These are phyloP conservation scores for Bradypus variegatus DNA, from an alignment of 2,797 vertebrate species.

Conservation along the genomic window DNA sequence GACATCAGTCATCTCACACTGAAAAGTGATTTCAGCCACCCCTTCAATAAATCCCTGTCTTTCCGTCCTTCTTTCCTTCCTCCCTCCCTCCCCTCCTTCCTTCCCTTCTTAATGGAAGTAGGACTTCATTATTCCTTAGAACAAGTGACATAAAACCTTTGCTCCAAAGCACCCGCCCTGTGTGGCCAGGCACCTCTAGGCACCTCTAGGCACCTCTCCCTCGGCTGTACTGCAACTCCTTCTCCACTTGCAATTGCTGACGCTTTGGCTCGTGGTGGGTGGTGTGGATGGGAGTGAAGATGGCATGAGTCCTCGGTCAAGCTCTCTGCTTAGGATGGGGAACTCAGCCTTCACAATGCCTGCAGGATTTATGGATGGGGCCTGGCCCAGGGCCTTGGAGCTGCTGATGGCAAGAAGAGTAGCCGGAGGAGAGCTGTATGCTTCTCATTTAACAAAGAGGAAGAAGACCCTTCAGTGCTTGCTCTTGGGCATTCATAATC, in stretches of 20 bases:
- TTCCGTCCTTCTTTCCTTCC: rapidly evolving
- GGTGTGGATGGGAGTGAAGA: not conserved
- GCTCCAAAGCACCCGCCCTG: rapidly evolving
- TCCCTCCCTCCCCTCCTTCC: not conserved
- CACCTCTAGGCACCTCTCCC: not conserved
- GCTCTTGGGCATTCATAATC: not conserved
- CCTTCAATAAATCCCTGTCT: not conserved
- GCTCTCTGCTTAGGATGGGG: rapidly evolving
- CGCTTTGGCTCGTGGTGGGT: not conserved
- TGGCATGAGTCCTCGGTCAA: not conserved
- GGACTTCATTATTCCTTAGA: not conserved
- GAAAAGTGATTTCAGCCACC: not conserved
- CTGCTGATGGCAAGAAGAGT: rapidly evolving
- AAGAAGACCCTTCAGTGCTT: not conserved
- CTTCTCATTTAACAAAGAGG: not conserved
- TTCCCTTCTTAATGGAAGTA: not conserved
- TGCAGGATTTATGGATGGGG: not conserved
- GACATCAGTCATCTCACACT: not conserved
- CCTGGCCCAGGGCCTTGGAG: rapidly evolving
- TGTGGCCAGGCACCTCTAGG: not conserved
- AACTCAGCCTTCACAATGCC: not conserved
- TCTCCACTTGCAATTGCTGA: not conserved
- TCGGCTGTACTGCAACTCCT: rapidly evolving
- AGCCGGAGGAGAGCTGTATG: not conserved
- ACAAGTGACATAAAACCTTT: not conserved